These are phyloP conservation scores for Notamacropus eugenii DNA, from an alignment of 2,797 vertebrate genomes.

Conservation along the genomic window DNA sequence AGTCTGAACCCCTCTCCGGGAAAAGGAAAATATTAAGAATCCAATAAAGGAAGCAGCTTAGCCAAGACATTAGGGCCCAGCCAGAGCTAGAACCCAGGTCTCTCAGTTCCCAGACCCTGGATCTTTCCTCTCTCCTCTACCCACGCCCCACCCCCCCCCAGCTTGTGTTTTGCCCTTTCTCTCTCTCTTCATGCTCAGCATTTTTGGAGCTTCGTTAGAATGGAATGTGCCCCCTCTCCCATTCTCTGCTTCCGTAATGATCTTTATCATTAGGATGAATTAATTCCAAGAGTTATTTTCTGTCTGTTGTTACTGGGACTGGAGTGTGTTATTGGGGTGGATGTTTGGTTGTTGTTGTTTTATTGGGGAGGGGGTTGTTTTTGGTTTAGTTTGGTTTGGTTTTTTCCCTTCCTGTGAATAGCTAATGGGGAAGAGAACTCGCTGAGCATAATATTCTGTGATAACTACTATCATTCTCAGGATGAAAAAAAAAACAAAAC, in stretches of 20 bases:
- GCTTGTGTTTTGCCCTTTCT: neutral
- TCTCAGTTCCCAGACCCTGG: neutral
- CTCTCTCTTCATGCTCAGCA: constrained; percentile 5
- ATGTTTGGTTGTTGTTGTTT: neutral
- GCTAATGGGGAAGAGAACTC: constrained; percentile 30
- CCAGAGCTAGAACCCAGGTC: neutral
- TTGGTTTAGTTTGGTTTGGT: neutral
- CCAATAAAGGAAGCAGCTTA: neutral
- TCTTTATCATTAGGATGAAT: constrained; percentile 64
- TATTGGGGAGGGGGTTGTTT: neutral
- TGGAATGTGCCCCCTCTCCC: constrained; percentile 55
- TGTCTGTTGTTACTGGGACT: constrained; percentile 47
- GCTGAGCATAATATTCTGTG: constrained; percentile 31
- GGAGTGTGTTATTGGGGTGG: constrained; percentile 31
- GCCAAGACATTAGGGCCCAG: neutral
- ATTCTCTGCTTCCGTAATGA: constrained; percentile 46
- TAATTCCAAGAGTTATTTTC: constrained; percentile 48
- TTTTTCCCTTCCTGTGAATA: neutral
- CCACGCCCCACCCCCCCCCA: too few species aligned
- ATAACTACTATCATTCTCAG: constrained; percentile 42
- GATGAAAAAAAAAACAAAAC: constrained; percentile 30
- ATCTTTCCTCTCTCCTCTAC: neutral
- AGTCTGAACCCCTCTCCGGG: neutral
- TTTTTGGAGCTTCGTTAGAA: constrained; percentile 63
- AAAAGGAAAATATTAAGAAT: neutral